Evolutionary conservation across 2,888 invertebrate species (phyloP).

Genomic region (Ptilodon capucinus): DNA sequence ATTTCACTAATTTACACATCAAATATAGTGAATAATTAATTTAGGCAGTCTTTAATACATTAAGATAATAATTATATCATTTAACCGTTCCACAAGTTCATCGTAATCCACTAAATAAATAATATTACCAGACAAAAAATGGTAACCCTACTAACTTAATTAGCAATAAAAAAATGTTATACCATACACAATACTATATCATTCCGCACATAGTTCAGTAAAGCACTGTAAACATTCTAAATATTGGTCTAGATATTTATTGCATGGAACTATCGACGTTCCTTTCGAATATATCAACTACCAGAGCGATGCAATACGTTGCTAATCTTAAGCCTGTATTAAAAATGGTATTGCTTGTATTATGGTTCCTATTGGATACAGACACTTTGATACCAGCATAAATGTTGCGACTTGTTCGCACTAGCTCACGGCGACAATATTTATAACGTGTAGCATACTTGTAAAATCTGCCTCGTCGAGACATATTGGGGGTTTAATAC

Average conservation of each 20-base stretch:
- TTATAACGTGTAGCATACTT: conserved; percentile 8
- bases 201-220: conserved; percentile 71
- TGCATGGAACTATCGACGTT: conserved; percentile 59
- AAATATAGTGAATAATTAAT: conserved; percentile 76
- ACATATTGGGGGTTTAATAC: conserved; percentile 70
- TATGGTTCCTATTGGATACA: conserved; percentile 21
- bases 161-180: conserved; percentile 62
- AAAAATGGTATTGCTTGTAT: conserved; percentile 35
- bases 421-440: neutral
- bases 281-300: conserved; percentile 54
- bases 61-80: conserved; percentile 67
- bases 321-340: conserved; percentile 45
- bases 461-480: conserved; percentile 43
- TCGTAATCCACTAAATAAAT: conserved; percentile 71
- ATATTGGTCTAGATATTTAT: conserved; percentile 81
- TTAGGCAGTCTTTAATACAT: conserved; percentile 80
- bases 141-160: conserved; percentile 73
- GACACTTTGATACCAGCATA: conserved; percentile 16
- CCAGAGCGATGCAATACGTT: conserved; percentile 58
- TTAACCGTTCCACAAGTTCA: conserved; percentile 63
- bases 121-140: conserved; percentile 72
- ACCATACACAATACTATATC: conserved; percentile 69
- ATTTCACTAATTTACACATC: conserved; percentile 64
- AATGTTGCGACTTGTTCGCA: neutral
- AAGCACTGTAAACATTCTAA: conserved; percentile 79